These are phyloP conservation scores for Drosophila rhopaloa DNA, from an alignment of 1,140 invertebrate species.

Conservation along the genomic window DNA sequence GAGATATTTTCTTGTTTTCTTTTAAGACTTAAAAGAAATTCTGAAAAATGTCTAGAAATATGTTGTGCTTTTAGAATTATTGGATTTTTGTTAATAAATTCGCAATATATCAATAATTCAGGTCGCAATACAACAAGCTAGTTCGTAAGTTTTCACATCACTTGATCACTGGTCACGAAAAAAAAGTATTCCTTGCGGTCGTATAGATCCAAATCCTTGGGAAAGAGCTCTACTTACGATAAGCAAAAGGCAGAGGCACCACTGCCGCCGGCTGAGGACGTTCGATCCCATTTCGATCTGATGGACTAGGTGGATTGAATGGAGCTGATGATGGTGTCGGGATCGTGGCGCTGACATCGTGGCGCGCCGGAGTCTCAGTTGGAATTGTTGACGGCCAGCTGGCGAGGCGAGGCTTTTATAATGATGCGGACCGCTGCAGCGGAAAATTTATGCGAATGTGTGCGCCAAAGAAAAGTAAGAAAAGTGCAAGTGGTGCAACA, in stretches of 20 bases:
- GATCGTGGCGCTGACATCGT: slow-evolving; percentile 60
- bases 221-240: slow-evolving; percentile 23
- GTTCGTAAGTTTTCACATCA: slow-evolving; percentile 1
- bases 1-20: too few species aligned
- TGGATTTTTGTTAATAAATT: too few species aligned
- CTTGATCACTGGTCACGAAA: slow-evolving; percentile 7
- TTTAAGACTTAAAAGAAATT: too few species aligned
- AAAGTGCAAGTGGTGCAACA: slow-evolving; percentile 9
- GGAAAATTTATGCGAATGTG: slow-evolving; percentile 80
- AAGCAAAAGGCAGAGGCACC: slow-evolving; percentile 37
- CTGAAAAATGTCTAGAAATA: too few species aligned
- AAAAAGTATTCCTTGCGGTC: slow-evolving; percentile 15
- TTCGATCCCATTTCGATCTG: not conserved
- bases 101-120: too few species aligned
- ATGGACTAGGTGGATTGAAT: not conserved
- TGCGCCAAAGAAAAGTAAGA: slow-evolving; percentile 44
- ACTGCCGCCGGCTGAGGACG: slow-evolving; percentile 9
- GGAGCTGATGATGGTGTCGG: slow-evolving; percentile 23
- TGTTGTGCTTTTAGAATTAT: too few species aligned
- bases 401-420: slow-evolving; percentile 74
- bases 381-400: slow-evolving; percentile 71
- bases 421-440: slow-evolving; percentile 68
- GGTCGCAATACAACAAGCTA: too few species aligned
- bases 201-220: not conserved
- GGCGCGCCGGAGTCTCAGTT: slow-evolving; percentile 68